Percentiles rank a stretch among this genome's conserved stretches.
Evolutionary conservation across 2,113 vertebrate species (phyloP).

Genomic region (Macroglossus sobrinus): DNA sequence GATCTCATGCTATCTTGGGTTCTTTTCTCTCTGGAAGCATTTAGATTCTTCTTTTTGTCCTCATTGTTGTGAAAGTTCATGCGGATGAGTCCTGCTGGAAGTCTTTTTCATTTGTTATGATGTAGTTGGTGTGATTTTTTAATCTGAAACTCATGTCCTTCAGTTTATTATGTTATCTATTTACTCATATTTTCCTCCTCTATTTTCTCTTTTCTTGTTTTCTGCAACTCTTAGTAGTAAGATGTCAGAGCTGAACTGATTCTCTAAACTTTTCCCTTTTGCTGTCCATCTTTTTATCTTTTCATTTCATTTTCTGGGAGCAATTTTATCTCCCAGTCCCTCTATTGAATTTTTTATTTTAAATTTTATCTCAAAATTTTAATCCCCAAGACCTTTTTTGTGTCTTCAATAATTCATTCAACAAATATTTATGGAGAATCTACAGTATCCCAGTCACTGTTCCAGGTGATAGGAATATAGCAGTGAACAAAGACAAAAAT

Average conservation of each 20-base stretch:
- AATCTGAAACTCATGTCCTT: background rate
- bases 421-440: background rate
- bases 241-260: background rate
- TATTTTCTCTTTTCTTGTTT: background rate
- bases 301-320: background rate
- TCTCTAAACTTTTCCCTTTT: background rate
- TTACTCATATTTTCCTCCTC: background rate
- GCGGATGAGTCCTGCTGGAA: background rate
- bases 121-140: background rate
- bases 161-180: background rate
- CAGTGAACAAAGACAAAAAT: slow-evolving; percentile 11
- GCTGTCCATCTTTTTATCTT: background rate
- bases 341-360: background rate
- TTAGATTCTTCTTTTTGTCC: background rate
- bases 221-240: background rate
- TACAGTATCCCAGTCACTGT: background rate
- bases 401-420: background rate
- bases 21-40: background rate
- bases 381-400: background rate
- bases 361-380: background rate
- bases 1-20: too few relatives aligned
- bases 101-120: background rate
- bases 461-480: background rate
- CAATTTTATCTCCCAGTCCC: background rate
- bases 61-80: background rate